A percentile compares a stretch with the other conserved stretches of the same genome.
phyloP scores from a whole-genome alignment of 2,113 vertebrate species.

The Paradoxurus hermaphroditus region DNA sequence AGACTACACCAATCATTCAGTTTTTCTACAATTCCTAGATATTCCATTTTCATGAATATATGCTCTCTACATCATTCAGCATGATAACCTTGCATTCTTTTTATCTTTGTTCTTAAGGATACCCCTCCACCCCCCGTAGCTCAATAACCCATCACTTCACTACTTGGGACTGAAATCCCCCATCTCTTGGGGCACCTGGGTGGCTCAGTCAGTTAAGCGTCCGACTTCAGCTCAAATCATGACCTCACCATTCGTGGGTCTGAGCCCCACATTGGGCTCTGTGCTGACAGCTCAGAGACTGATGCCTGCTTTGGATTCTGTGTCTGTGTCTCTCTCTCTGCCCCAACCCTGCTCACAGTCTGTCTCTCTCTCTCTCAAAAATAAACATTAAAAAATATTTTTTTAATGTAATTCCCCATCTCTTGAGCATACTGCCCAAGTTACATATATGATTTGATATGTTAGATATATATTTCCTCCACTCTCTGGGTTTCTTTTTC shows the following conservation, averaged over 20 bases:
- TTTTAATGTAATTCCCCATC: background rate
- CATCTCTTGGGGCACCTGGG: background rate
- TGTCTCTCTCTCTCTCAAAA: no score
- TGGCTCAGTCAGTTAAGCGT: no score
- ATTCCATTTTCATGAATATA: background rate
- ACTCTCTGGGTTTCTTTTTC: background rate
- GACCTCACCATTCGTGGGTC: no score
- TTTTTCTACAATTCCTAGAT: background rate
- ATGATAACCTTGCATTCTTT: background rate
- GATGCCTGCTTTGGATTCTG: no score
- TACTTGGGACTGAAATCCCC: background rate
- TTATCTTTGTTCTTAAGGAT: background rate
- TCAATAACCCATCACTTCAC: background rate
- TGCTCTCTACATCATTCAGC: background rate
- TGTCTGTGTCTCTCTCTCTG: no score
- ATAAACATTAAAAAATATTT: no score
- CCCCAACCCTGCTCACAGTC: no score
- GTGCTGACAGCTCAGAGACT: no score
- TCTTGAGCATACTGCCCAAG: background rate
- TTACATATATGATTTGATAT: background rate
- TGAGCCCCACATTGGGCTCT: no score
- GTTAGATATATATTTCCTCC: background rate
- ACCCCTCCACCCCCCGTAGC: background rate
- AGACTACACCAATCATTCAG: background rate
- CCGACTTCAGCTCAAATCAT: no score